Percentiles rank a stretch among this genome's conserved stretches.
These are phyloP conservation scores for Pogoniulus pusillus DNA, from an alignment of 2,797 vertebrate genomes.

Conservation along the genomic window DNA sequence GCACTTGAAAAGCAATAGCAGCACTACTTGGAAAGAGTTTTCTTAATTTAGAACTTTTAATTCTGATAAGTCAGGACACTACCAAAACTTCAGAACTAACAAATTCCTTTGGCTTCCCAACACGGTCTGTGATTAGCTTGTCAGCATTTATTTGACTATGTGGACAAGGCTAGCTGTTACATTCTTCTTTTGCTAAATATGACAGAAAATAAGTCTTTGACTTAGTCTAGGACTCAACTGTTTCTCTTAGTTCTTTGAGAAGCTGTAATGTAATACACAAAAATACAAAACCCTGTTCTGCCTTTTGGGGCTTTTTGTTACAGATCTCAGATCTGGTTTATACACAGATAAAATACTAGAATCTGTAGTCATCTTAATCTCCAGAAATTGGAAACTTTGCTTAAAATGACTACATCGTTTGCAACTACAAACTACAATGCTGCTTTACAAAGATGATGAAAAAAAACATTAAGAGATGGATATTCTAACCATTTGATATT, in stretches of 20 bases:
- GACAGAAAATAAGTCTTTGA: neutral
- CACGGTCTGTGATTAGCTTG: neutral
- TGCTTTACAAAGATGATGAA: neutral
- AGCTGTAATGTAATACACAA: neutral
- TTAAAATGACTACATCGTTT: no score
- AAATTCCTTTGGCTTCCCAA: neutral
- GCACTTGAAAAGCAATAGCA: neutral
- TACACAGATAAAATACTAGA: neutral
- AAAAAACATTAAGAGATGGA: neutral
- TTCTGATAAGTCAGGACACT: neutral
- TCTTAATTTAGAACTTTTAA: neutral
- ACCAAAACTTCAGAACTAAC: neutral
- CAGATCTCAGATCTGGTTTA: neutral
- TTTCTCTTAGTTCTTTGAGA: neutral
- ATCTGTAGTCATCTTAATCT: neutral
- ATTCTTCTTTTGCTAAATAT: neutral
- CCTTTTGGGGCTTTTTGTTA: neutral
- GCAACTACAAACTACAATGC: neutral
- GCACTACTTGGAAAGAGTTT: neutral
- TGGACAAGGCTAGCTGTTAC: neutral
- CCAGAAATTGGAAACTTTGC: no score
- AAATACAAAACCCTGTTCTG: neutral
- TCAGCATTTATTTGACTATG: neutral
- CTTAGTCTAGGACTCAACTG: neutral
- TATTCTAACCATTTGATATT: neutral